These are phyloP conservation scores for Megaceryle maxima DNA, from an alignment of 2,113 vertebrate genomes.

Conservation along the genomic window DNA sequence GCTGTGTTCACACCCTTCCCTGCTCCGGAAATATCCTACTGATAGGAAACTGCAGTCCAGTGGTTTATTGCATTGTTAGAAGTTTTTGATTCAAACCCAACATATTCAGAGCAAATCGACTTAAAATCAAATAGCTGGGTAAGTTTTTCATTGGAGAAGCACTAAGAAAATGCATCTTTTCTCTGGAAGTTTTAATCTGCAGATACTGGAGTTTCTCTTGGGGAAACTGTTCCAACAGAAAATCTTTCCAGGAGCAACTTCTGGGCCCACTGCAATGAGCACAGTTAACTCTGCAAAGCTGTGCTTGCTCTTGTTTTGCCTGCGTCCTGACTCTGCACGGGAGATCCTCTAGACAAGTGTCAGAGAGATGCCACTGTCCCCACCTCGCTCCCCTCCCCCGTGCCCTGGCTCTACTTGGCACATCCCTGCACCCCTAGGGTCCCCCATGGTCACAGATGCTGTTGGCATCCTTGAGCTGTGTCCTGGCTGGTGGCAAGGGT, in stretches of 20 bases:
- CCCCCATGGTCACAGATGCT: not conserved
- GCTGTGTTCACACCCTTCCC: constrained; percentile 7
- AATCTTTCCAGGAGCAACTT: not conserved
- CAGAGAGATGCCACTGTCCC: not conserved
- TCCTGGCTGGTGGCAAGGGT: not conserved
- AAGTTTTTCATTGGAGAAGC: not conserved
- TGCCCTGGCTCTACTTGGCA: not conserved
- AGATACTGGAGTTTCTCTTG: not conserved
- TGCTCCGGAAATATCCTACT: not conserved
- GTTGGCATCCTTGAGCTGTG: not conserved
- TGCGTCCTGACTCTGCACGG: rapidly evolving
- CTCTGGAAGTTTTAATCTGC: not conserved
- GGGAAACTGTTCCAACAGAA: not conserved
- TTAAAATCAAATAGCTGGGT: not conserved
- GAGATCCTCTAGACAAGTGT: not conserved
- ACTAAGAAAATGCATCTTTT: not conserved
- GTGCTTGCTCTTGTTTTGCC: not conserved
- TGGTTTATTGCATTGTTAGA: constrained; percentile 27
- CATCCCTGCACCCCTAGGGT: too few relatives aligned
- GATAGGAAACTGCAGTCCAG: constrained; percentile 21
- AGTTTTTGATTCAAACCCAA: not conserved
- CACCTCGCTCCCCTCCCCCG: rapidly evolving
- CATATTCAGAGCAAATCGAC: not conserved
- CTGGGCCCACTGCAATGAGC: not conserved
- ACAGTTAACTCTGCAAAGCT: rapidly evolving